Conservation (phyloP, 2,888 invertebrate species). For the Panzeria rudis region DNA sequence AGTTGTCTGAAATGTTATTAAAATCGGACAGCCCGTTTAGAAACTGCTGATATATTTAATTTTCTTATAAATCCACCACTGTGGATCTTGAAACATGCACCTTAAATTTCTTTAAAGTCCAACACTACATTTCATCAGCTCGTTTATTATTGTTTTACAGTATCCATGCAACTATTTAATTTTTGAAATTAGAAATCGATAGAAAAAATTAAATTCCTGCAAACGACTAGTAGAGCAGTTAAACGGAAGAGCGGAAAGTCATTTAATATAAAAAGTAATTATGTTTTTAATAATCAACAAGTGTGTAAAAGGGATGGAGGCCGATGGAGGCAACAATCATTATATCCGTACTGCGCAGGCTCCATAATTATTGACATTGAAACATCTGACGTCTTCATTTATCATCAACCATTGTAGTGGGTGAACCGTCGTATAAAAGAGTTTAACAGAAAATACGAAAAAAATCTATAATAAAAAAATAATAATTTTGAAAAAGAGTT, state of each 20-base stretch:
- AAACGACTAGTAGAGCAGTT: neutral
- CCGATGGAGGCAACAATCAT: constrained; percentile 29
- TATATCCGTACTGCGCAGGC: constrained; percentile 17
- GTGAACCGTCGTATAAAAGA: constrained; percentile 41
- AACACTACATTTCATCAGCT: neutral
- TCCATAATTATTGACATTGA: constrained; percentile 56
- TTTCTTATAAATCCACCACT: too few relatives aligned
- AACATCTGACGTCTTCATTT: constrained; percentile 57
- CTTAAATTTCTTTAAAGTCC: neutral
- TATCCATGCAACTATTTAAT: neutral
- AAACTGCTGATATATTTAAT: too few relatives aligned
- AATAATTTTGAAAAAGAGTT: neutral
- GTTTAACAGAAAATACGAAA: constrained; percentile 13
- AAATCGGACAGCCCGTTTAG: too few relatives aligned
- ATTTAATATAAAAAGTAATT: constrained; percentile 42
- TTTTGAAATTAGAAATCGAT: constrained; percentile 53
- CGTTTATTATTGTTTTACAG: neutral
- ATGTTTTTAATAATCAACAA: constrained; percentile 52
- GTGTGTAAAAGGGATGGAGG: constrained; percentile 32
- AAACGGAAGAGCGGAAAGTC: neutral
- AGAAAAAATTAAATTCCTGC: constrained; percentile 1
- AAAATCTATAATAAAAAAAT: constrained; percentile 19
- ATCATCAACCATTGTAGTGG: constrained; percentile 54
- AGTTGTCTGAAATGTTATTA: too few relatives aligned
- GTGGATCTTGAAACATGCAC: too few relatives aligned